A percentile compares a stretch with the other conserved stretches of the same genome.
These are phyloP conservation scores for Abramis brama DNA, from an alignment of 2,113 vertebrate genomes.

Conservation along the genomic window DNA sequence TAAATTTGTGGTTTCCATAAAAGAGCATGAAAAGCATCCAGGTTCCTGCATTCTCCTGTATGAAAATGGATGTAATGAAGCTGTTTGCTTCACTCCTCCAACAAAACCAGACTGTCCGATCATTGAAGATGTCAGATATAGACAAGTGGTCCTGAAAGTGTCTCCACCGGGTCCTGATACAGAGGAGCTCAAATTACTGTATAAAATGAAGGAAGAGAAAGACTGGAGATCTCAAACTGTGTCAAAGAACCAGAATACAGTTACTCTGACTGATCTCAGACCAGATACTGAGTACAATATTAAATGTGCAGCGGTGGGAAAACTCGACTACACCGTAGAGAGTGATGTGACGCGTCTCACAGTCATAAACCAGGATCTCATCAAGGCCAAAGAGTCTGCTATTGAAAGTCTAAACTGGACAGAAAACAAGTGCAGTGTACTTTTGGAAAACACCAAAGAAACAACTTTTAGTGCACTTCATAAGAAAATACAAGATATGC, in stretches of 20 bases:
- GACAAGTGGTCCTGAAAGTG: background rate
- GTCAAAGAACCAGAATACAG: too few species aligned
- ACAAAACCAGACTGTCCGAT: background rate
- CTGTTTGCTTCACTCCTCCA: constrained; percentile 41
- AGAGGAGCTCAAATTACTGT: too few species aligned
- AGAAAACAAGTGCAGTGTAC: background rate
- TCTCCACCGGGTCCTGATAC: too few species aligned
- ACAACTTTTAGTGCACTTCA: background rate
- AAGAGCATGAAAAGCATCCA: background rate
- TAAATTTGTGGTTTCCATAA: background rate
- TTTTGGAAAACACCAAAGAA: background rate
- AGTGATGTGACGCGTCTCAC: background rate
- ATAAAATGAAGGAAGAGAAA: too few species aligned
- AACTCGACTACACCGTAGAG: background rate
- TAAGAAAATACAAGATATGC: background rate
- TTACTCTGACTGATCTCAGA: too few species aligned
- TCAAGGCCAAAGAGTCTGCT: background rate
- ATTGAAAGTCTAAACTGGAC: background rate
- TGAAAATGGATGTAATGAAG: constrained; percentile 15
- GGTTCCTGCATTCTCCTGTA: constrained; percentile 47
- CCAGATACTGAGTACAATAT: too few species aligned
- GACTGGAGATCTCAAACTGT: too few species aligned
- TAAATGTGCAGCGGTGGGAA: too few species aligned
- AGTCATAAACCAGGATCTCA: background rate
- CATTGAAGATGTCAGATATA: background rate